phyloP scores from a whole-genome alignment of 2,113 vertebrate genomes.

The Brachirus orientalis region DNA sequence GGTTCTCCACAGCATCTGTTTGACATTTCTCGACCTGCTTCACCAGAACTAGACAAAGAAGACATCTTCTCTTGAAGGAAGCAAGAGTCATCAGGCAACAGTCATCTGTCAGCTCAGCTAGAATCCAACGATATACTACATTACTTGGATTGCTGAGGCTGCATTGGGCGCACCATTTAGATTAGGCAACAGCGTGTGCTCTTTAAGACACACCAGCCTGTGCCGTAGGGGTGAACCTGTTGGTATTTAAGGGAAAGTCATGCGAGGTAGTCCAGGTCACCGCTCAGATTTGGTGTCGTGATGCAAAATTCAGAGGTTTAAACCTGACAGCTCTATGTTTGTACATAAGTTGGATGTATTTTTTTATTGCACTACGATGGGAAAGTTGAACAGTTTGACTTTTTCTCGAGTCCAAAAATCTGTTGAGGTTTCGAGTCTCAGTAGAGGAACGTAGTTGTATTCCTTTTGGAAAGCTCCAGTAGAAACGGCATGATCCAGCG shows the following conservation, averaged over 20 bases:
- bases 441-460: slow-evolving; percentile 19
- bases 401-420: slow-evolving; percentile 15
- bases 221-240: slow-evolving; percentile 7
- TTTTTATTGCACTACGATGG: slow-evolving; percentile 49
- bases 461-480: slow-evolving; percentile 30
- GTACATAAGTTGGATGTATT: slow-evolving; percentile 65
- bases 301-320: too few species aligned
- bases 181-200: slow-evolving; percentile 32
- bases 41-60: slow-evolving; percentile 91
- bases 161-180: slow-evolving; percentile 32
- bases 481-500: slow-evolving; percentile 69
- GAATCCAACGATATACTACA: slow-evolving; percentile 50
- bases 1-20: slow-evolving; percentile 89
- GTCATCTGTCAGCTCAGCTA: slow-evolving; percentile 43
- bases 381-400: slow-evolving; percentile 34
- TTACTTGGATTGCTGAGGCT: slow-evolving; percentile 55
- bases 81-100: slow-evolving; percentile 1
- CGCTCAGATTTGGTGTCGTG: slow-evolving; percentile 28
- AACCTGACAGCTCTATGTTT: slow-evolving; percentile 60
- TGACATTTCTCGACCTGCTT: slow-evolving; percentile 92
- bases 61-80: slow-evolving; percentile 87
- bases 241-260: neutral
- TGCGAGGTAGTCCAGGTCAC: slow-evolving; percentile 10
- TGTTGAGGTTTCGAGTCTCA: slow-evolving; percentile 35
- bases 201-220: slow-evolving; percentile 35